These are phyloP conservation scores for Garra rufa DNA, from an alignment of 2,113 vertebrate species.

Conservation along the genomic window DNA sequence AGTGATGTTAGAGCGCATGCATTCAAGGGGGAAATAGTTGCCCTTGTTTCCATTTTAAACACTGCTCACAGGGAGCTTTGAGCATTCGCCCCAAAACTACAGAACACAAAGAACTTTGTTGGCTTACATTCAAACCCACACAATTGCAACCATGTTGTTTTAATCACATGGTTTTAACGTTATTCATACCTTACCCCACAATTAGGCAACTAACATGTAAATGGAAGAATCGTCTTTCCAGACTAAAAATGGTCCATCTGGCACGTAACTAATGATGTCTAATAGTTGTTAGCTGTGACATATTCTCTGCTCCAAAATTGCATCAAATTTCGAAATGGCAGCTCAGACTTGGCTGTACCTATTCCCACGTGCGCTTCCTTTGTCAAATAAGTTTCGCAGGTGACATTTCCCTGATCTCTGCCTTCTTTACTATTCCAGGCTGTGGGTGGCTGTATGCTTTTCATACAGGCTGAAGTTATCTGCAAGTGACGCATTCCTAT, in stretches of 20 bases:
- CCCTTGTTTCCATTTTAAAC: slow-evolving; percentile 63
- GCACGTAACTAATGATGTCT: background rate
- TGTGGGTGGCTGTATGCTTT: slow-evolving; percentile 31
- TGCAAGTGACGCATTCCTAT: slow-evolving; percentile 9
- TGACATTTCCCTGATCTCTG: slow-evolving; percentile 6
- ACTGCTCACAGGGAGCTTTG: slow-evolving; percentile 60
- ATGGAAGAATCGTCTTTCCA: slow-evolving; percentile 3
- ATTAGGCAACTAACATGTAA: slow-evolving; percentile 12
- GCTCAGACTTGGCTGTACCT: slow-evolving; percentile 42
- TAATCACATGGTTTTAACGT: background rate
- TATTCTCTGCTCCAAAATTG: slow-evolving; percentile 55
- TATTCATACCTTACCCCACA: background rate
- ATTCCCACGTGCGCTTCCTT: slow-evolving; percentile 50
- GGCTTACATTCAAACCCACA: background rate
- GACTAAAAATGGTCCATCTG: slow-evolving; percentile 10
- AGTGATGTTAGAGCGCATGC: background rate
- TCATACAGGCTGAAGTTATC: slow-evolving; percentile 27
- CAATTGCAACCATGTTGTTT: background rate
- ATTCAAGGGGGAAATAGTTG: slow-evolving; percentile 42
- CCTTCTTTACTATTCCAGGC: slow-evolving; percentile 26
- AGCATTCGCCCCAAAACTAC: slow-evolving; percentile 60
- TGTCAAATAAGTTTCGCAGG: slow-evolving; percentile 36
- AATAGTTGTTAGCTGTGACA: slow-evolving; percentile 5
- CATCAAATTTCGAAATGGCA: slow-evolving; percentile 58
- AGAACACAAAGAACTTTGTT: slow-evolving; percentile 31